Conservation (phyloP, 2,888 invertebrate genomes). For the Uloborus plumipes region DNA sequence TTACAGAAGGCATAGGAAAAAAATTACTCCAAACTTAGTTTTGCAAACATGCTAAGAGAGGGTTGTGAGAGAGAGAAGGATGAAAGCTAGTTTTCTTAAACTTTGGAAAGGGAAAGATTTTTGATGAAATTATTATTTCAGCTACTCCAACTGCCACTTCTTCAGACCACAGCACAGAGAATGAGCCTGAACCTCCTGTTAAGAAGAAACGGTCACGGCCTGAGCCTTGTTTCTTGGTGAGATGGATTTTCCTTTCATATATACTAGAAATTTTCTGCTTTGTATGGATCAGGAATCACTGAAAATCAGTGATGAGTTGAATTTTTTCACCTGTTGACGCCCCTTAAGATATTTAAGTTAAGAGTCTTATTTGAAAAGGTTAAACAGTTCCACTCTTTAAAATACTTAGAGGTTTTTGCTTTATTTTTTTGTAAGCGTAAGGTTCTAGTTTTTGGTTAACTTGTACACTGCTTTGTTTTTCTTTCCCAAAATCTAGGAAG, state of each 20-base stretch:
- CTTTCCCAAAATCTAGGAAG: conserved; percentile 75
- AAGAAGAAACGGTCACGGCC: conserved; percentile 8
- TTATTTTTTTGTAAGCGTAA: too few relatives aligned
- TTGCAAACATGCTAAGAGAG: too few relatives aligned
- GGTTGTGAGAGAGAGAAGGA: too few relatives aligned
- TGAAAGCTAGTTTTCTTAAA: not conserved
- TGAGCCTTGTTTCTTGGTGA: conserved; percentile 36
- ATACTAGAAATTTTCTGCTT: not conserved
- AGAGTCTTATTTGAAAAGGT: too few relatives aligned
- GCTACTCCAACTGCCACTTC: not conserved
- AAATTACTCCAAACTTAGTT: too few relatives aligned
- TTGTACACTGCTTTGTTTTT: not conserved
- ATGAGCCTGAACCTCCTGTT: not conserved
- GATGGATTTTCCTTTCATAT: not conserved
- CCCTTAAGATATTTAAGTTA: not conserved
- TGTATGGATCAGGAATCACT: not conserved
- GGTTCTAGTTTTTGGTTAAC: not conserved
- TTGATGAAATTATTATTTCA: not conserved
- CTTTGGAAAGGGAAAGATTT: not conserved
- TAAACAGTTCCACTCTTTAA: too few relatives aligned
- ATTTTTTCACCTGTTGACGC: not conserved
- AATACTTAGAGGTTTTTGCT: too few relatives aligned
- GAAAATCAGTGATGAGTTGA: not conserved
- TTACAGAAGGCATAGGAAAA: too few relatives aligned
- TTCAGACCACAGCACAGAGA: too few relatives aligned